These are phyloP conservation scores for Prietella phreatophila DNA, from an alignment of 2,113 vertebrate genomes.

Conservation along the genomic window DNA sequence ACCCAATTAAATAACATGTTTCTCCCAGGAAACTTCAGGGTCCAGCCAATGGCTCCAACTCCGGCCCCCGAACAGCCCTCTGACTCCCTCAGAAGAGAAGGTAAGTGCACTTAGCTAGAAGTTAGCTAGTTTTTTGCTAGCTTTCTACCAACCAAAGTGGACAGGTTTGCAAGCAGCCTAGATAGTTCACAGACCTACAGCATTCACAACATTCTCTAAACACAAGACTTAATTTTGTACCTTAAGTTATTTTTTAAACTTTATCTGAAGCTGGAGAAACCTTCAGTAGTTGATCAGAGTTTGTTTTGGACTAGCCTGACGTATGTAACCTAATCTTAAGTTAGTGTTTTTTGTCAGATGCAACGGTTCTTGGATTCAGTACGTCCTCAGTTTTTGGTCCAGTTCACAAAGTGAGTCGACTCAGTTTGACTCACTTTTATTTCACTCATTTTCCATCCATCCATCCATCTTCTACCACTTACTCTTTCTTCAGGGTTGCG, in stretches of 20 bases:
- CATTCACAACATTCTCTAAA: background rate
- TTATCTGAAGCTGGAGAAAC: background rate
- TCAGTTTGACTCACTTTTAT: background rate
- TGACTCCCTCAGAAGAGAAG: slow-evolving; percentile 69
- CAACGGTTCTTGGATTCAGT: background rate
- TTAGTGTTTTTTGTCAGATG: too few species aligned
- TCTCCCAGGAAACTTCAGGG: slow-evolving; percentile 69
- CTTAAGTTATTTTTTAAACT: background rate
- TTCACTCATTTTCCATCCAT: background rate
- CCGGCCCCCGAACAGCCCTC: slow-evolving; percentile 59
- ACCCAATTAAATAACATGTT: background rate
- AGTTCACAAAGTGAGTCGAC: background rate
- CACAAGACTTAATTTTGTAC: background rate
- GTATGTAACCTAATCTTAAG: background rate
- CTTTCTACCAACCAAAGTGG: background rate
- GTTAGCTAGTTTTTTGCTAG: background rate
- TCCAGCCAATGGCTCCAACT: slow-evolving; percentile 66
- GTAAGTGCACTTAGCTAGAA: slow-evolving; percentile 52
- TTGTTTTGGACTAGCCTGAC: background rate
- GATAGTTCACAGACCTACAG: background rate
- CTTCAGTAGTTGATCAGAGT: background rate
- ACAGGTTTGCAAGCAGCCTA: background rate
- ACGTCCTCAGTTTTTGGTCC: background rate
- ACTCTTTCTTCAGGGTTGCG: too few species aligned
- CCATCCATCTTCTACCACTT: too few species aligned